Conservation (phyloP, 2,797 vertebrate genomes). For the Propithecus deckenii region DNA sequence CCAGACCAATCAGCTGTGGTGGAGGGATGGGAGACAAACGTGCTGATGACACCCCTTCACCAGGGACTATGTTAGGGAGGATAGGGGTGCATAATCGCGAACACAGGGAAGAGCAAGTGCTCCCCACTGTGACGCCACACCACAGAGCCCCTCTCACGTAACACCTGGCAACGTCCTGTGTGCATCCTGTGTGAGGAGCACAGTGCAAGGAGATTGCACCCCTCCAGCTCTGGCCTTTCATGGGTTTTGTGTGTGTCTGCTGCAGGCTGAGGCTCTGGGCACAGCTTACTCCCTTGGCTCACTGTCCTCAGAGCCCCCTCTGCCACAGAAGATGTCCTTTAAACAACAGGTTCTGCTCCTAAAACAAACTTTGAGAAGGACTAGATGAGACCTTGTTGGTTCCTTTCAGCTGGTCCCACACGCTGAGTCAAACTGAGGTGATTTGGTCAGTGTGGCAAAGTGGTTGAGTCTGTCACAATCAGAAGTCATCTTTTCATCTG, state of each 20-base stretch:
- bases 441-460: not conserved
- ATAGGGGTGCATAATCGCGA: accelerated
- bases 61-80: not conserved
- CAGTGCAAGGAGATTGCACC: not conserved
- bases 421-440: accelerated
- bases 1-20: not conserved
- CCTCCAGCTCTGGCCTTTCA: not conserved
- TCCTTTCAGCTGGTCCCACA: accelerated
- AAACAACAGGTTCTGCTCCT: not conserved
- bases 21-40: not conserved
- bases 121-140: not conserved
- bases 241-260: not conserved
- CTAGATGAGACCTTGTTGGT: not conserved
- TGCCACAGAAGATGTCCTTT: not conserved
- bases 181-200: not conserved
- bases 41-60: not conserved
- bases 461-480: not conserved
- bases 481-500: not conserved
- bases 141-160: not conserved
- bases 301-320: not conserved
- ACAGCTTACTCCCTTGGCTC: not conserved
- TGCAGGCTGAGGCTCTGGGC: not conserved
- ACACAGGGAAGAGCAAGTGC: not conserved
- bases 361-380: not conserved
- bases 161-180: not conserved